Conservation (phyloP, 2,888 invertebrate genomes). For the Rhabditoides inermis region DNA sequence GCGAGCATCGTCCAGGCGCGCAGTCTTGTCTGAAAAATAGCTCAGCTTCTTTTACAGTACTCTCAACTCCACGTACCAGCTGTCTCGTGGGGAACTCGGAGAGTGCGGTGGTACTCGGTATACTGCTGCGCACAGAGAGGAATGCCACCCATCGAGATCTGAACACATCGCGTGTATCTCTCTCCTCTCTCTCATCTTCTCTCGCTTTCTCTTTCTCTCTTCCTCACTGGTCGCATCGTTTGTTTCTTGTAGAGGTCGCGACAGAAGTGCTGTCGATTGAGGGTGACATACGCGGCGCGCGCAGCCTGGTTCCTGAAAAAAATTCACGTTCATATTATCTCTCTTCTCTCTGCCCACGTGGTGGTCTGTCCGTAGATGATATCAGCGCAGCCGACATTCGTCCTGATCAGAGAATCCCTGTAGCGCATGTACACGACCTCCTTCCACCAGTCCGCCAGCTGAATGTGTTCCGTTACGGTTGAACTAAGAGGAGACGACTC, state of each 20-base stretch:
- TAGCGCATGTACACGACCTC: conserved; percentile 44
- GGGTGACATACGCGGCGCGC: conserved; percentile 37
- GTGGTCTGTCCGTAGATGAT: conserved; percentile 29
- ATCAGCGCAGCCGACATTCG: conserved; percentile 42
- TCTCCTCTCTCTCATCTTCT: not conserved
- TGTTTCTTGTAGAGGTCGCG: conserved; percentile 31
- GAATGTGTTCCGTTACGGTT: not conserved
- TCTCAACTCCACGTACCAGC: too few relatives aligned
- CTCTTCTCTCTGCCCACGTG: not conserved
- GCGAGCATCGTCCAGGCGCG: conserved; percentile 25
- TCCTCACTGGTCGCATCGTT: conserved; percentile 26
- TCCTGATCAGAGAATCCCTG: conserved; percentile 33
- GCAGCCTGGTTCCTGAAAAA: conserved; percentile 26
- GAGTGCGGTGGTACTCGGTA: conserved; percentile 88
- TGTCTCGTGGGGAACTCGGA: conserved; percentile 66
- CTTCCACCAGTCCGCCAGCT: conserved; percentile 45
- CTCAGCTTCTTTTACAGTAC: too few relatives aligned
- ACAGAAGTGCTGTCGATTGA: conserved; percentile 27
- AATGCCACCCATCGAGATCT: conserved; percentile 57
- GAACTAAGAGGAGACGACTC: conserved; percentile 1
- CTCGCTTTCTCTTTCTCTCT: not conserved
- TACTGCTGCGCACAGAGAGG: conserved; percentile 95
- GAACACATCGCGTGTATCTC: conserved; percentile 2
- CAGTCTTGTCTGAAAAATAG: conserved; percentile 18
- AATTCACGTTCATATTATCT: not conserved